Percentiles rank a stretch among this genome's conserved stretches.
These are phyloP conservation scores for Liopterus haemorrhoidalis DNA, from an alignment of 2,888 invertebrate genomes.

Conservation along the genomic window DNA sequence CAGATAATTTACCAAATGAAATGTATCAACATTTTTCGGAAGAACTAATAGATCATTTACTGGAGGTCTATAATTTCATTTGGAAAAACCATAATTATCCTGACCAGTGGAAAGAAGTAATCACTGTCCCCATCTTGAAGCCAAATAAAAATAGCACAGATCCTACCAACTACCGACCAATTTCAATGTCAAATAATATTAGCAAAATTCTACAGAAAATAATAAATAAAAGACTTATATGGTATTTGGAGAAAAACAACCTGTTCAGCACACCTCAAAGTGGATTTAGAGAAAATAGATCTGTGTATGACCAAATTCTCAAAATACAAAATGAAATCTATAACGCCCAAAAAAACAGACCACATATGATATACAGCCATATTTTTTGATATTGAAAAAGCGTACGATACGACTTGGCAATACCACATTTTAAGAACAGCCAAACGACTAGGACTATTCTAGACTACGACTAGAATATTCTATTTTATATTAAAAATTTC, in stretches of 20 bases:
- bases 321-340: not conserved
- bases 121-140: not conserved
- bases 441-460: not conserved
- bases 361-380: not conserved
- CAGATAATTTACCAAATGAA: constrained; percentile 3
- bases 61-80: not conserved
- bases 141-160: constrained; percentile 5
- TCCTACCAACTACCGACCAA: not conserved
- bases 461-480: too few species aligned
- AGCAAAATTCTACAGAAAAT: constrained; percentile 3
- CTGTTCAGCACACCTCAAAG: too few species aligned
- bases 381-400: constrained; percentile 2
- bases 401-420: constrained; percentile 1
- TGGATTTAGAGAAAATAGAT: not conserved
- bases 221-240: not conserved
- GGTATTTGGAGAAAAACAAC: constrained; percentile 7
- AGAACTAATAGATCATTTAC: not conserved
- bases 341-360: not conserved
- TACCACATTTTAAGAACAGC: not conserved
- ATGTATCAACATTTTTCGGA: not conserved
- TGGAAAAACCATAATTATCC: not conserved
- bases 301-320: not conserved
- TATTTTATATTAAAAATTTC: too few species aligned
- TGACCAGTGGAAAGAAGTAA: not conserved
- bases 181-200: constrained; percentile 1